Evolutionary conservation across 2,113 vertebrate genomes (phyloP).

Genomic region (Mesocricetus auratus): DNA sequence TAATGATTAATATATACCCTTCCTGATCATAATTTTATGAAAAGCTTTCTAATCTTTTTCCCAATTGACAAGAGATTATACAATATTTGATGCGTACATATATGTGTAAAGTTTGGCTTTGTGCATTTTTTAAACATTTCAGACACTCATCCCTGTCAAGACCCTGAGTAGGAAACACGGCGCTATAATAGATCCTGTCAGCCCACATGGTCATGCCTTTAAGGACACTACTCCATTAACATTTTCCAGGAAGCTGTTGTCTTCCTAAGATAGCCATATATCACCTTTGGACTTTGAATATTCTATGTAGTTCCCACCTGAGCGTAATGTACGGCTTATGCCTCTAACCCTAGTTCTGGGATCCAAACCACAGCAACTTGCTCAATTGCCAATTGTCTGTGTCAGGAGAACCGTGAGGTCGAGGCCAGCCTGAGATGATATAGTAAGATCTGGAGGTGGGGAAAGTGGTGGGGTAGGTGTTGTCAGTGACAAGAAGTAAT

Average conservation of each 20-base stretch:
- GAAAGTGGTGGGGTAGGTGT: too few species aligned
- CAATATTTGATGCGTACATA: not conserved
- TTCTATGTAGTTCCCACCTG: constrained; percentile 5
- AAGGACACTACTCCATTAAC: not conserved
- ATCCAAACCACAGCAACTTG: not conserved
- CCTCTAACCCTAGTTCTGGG: not conserved
- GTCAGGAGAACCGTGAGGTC: not conserved
- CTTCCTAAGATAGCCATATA: not conserved
- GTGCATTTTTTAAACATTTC: not conserved
- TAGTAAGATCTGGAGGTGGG: not conserved
- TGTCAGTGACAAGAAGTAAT: not conserved
- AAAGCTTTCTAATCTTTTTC: not conserved
- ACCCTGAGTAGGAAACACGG: not conserved
- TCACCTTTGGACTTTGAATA: not conserved
- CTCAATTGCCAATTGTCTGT: not conserved
- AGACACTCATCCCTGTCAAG: not conserved
- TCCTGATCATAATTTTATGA: not conserved
- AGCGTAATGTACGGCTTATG: not conserved
- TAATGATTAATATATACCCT: not conserved
- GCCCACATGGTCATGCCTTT: not conserved
- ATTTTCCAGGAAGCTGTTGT: not conserved
- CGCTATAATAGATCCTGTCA: not conserved
- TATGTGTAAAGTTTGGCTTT: not conserved
- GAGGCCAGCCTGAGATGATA: not conserved
- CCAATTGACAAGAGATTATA: not conserved